A percentile compares a stretch with the other conserved stretches of the same genome.
phyloP scores from a whole-genome alignment of 2,113 vertebrate genomes.

The Alaudala cheleensis region DNA sequence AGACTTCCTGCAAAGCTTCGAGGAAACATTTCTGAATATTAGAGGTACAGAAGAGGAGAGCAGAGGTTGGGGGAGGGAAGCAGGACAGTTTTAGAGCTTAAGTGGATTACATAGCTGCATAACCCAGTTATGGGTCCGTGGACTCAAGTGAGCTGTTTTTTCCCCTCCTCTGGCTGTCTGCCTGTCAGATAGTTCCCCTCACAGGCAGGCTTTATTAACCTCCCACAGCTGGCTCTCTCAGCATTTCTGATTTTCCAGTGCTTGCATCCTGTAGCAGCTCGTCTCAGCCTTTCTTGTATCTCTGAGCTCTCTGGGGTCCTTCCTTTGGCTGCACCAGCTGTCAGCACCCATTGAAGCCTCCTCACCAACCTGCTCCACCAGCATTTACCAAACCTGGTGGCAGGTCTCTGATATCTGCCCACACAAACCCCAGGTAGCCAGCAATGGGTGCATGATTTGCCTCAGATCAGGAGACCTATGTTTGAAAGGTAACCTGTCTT shows the following conservation, averaged over 20 bases:
- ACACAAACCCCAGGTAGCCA: not conserved
- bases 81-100: constrained; percentile 62
- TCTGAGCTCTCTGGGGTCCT: not conserved
- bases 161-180: constrained; percentile 56
- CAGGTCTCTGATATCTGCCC: not conserved
- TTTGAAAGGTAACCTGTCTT: not conserved
- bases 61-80: constrained; percentile 53
- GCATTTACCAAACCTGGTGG: not conserved
- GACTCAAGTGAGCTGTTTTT: constrained; percentile 49
- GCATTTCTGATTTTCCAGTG: constrained; percentile 36
- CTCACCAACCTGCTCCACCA: not conserved
- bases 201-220: constrained; percentile 57
- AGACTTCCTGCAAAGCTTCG: constrained; percentile 56
- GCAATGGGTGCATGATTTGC: not conserved
- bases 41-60: constrained; percentile 43
- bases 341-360: not conserved
- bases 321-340: constrained; percentile 16
- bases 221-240: constrained; percentile 38
- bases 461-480: not conserved
- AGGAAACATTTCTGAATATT: constrained; percentile 48
- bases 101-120: constrained; percentile 70
- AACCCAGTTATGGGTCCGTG: constrained; percentile 53
- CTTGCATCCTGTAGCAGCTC: constrained; percentile 1
- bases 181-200: constrained; percentile 59
- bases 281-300: not conserved